Evolutionary conservation across 2,113 vertebrate species (phyloP).

Genomic region (Otolemur garnettii): DNA sequence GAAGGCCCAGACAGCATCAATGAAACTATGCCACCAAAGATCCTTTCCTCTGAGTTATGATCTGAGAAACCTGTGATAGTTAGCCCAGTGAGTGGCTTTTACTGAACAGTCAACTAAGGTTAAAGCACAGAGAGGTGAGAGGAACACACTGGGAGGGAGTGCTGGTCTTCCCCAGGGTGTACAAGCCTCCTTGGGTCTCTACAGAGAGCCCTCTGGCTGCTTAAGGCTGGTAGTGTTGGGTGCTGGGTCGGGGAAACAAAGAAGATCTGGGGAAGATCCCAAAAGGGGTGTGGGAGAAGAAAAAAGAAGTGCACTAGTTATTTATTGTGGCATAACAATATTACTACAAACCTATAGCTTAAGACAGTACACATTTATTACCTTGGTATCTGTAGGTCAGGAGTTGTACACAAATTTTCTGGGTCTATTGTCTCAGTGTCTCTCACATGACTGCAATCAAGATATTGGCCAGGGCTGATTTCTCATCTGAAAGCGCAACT

Average conservation of each 20-base stretch:
- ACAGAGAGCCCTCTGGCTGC: not conserved
- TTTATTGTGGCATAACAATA: not conserved
- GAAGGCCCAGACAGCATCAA: not conserved
- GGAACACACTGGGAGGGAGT: not conserved
- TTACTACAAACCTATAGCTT: not conserved
- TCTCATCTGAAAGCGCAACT: slow-evolving; percentile 42
- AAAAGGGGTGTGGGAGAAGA: not conserved
- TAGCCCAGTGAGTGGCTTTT: not conserved
- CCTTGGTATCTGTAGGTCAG: not conserved
- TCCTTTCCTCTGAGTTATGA: slow-evolving; percentile 26
- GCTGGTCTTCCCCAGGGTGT: not conserved
- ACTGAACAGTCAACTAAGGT: not conserved
- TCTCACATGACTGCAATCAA: not conserved
- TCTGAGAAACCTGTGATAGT: slow-evolving; percentile 9
- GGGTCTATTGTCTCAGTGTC: not conserved
- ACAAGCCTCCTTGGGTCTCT: not conserved
- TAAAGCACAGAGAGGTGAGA: not conserved
- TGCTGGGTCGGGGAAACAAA: not conserved
- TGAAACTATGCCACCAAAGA: not conserved
- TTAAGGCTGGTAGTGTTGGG: not conserved
- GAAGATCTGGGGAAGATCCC: not conserved
- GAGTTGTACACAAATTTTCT: not conserved
- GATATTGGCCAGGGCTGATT: not conserved
- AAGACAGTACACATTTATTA: not conserved
- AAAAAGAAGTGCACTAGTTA: not conserved